Evolutionary conservation across 2,888 invertebrate genomes (phyloP), one percentile per base, ranked within the genome.

Genomic region (Ormyrus labotus): DNA sequence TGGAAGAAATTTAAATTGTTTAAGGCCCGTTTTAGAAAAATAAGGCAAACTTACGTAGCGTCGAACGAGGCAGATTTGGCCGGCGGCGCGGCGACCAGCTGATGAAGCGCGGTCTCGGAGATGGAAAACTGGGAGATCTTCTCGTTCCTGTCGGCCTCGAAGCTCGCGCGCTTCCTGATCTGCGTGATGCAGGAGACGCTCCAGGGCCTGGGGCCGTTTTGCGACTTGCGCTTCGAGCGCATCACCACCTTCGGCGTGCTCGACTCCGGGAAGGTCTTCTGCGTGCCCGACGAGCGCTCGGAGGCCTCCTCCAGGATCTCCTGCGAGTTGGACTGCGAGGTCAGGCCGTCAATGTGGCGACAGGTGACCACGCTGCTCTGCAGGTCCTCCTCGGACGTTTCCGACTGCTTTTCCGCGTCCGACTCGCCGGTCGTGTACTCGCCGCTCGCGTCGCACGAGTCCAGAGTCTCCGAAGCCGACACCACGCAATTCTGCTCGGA

Each of bases 371-470:
- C 94, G 87, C 96, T 96, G 85, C 95, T 87, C 48, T 73, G 76
- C 4, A 70, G 48, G 7, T 82, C 82, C 13, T 81, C 81, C 55
- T 82, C 82, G 9, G 80, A 77, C 1, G 95, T 94, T 83, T 95
- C 93, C 0, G 96, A 95, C 69, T 93, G 94, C 55, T 91, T 91
- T 82, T 95, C 95, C 71, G 94, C 92, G 88, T 94, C 94, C 69
- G 94, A 94, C 87, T 95, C 95, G 71, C 92, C 93, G 7, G 95
- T 95, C 63, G 97, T 97, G 84, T 96, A 96, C 91, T 97, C 97
- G 11, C 96, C 96, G 80, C 97, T 97, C 0, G 97, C 97, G 89
- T 97, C 97, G 90, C 96, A 97, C 90, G 95, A 95, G 89, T 95
- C 95, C 77, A 94, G 92, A 68, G 94, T 93, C 92, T 94, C 83